These are phyloP conservation scores for Colius striatus DNA, from an alignment of 2,113 vertebrate genomes.

Conservation along the genomic window DNA sequence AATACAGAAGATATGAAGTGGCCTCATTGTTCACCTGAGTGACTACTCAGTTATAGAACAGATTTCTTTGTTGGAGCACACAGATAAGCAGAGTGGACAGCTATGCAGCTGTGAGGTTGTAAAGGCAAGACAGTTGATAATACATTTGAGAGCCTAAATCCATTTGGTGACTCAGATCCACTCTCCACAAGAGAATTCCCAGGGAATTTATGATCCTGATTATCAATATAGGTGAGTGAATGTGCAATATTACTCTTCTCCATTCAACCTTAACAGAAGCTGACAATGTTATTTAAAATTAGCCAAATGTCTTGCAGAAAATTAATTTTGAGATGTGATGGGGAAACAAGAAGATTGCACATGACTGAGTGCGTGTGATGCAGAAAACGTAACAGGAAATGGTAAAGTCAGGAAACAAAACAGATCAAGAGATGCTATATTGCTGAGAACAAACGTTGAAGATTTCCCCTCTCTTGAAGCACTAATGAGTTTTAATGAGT, in stretches of 20 bases:
- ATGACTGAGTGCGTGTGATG: not conserved
- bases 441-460: not conserved
- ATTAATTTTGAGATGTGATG: not conserved
- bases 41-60: not conserved
- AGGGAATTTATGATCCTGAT: not conserved
- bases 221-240: not conserved
- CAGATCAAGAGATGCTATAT: not conserved
- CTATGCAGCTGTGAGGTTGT: not conserved
- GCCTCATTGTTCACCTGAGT: rapidly evolving
- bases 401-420: not conserved
- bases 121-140: not conserved
- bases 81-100: not conserved
- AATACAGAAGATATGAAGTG: not conserved
- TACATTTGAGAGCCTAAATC: not conserved
- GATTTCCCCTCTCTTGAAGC: not conserved
- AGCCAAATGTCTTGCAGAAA: not conserved
- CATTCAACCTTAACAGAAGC: not conserved
- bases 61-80: not conserved
- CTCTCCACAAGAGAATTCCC: not conserved
- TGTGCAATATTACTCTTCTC: not conserved
- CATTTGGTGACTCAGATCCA: not conserved
- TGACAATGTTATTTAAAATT: not conserved
- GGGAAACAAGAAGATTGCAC: not conserved
- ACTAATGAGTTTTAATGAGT: not conserved
- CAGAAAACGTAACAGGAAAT: not conserved